These are phyloP conservation scores for Rhinatrema bivittatum DNA, from an alignment of 2,797 vertebrate genomes.

Conservation along the genomic window DNA sequence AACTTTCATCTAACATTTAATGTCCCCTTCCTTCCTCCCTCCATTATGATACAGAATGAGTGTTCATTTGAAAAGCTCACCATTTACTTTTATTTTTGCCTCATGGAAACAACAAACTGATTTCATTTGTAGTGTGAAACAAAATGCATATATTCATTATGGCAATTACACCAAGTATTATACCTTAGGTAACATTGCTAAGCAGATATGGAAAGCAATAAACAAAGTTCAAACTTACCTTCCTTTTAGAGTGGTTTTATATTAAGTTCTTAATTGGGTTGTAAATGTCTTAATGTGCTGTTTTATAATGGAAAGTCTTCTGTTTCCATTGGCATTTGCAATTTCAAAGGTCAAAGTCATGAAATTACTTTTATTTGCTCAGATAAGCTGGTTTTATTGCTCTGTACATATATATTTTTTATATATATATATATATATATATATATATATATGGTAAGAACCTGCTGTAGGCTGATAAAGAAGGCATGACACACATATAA, in stretches of 20 bases:
- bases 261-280: slow-evolving; percentile 17
- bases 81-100: not conserved
- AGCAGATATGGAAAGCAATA: slow-evolving; percentile 8
- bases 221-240: slow-evolving; percentile 16
- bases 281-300: slow-evolving; percentile 21
- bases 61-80: too few relatives aligned
- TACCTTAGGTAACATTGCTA: not conserved
- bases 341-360: slow-evolving; percentile 38
- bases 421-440: too few relatives aligned
- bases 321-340: slow-evolving; percentile 20
- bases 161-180: too few relatives aligned
- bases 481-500: too few relatives aligned
- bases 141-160: too few relatives aligned
- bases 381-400: slow-evolving; percentile 32
- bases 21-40: too few relatives aligned
- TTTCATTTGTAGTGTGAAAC: too few relatives aligned
- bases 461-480: slow-evolving; percentile 1
- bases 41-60: too few relatives aligned
- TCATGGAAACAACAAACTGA: not conserved
- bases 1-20: too few relatives aligned
- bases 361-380: slow-evolving; percentile 24
- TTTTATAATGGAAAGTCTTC: slow-evolving; percentile 32
- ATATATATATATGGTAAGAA: not conserved
- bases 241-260: slow-evolving; percentile 21
- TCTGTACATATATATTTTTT: too few relatives aligned